A percentile compares a stretch with the other conserved stretches of the same genome.
These are phyloP conservation scores for Ips nitidus DNA, from an alignment of 1,140 invertebrate genomes.

Conservation along the genomic window DNA sequence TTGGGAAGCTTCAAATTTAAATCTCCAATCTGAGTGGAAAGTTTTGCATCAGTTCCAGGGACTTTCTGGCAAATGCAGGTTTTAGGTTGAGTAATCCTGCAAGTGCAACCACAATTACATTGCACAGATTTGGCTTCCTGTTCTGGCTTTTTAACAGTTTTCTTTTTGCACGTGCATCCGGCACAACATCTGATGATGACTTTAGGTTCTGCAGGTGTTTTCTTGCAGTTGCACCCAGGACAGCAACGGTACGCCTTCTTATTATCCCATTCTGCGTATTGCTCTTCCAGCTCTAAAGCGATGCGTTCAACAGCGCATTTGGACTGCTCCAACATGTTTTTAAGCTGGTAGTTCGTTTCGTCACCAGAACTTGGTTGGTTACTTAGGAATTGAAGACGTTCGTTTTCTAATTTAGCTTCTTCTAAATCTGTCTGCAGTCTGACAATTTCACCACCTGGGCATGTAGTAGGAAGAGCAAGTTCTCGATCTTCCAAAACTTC, in stretches of 20 bases:
- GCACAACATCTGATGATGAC: slow-evolving; percentile 24
- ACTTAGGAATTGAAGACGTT: slow-evolving; percentile 19
- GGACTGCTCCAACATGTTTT: slow-evolving; percentile 42
- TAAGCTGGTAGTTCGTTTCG: slow-evolving; percentile 36
- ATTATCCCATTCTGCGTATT: slow-evolving; percentile 37
- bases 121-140: not conserved
- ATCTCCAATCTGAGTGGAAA: not conserved
- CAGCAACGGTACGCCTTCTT: slow-evolving; percentile 21
- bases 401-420: slow-evolving; percentile 32
- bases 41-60: not conserved
- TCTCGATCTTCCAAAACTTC: slow-evolving; percentile 35
- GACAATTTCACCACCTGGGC: slow-evolving; percentile 9
- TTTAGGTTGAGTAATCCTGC: not conserved
- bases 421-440: slow-evolving; percentile 27
- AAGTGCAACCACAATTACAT: not conserved
- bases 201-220: slow-evolving; percentile 9
- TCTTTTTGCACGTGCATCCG: slow-evolving; percentile 28
- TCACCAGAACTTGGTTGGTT: not conserved
- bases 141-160: not conserved
- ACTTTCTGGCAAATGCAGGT: not conserved
- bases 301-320: slow-evolving; percentile 40
- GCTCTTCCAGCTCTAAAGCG: slow-evolving; percentile 31
- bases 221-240: slow-evolving; percentile 26
- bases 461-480: not conserved
- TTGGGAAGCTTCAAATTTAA: not conserved